These are phyloP conservation scores for Acrobeloides nanus DNA, from an alignment of 2,888 invertebrate species.

Conservation along the genomic window DNA sequence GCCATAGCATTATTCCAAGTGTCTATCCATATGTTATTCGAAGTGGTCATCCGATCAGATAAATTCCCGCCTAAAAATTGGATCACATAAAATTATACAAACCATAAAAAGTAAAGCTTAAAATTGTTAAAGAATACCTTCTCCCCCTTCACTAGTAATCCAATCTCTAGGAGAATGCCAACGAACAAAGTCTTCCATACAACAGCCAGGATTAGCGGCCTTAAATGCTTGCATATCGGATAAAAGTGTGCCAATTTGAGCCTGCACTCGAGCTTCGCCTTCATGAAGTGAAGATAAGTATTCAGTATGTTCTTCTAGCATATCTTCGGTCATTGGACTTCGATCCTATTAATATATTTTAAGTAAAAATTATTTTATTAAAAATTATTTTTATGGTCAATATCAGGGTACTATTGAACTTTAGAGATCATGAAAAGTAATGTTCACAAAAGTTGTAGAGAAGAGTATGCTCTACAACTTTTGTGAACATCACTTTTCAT, in stretches of 20 bases:
- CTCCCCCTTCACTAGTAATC: slow-evolving; percentile 61
- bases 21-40: slow-evolving; percentile 84
- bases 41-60: slow-evolving; percentile 65
- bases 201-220: slow-evolving; percentile 85
- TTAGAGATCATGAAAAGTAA: no score
- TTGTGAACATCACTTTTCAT: no score
- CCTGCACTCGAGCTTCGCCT: slow-evolving; percentile 75
- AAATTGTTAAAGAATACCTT: slow-evolving; percentile 2
- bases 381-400: background rate
- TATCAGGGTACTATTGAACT: background rate
- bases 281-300: slow-evolving; percentile 79
- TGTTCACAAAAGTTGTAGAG: no score
- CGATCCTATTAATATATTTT: slow-evolving; percentile 68
- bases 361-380: background rate
- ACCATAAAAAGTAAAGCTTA: background rate
- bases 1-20: slow-evolving; percentile 83
- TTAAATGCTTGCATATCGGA: slow-evolving; percentile 99
- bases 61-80: slow-evolving; percentile 16
- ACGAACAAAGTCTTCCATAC: slow-evolving; percentile 86
- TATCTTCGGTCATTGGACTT: slow-evolving; percentile 93
- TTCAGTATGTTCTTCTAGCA: slow-evolving; percentile 84
- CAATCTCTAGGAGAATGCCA: slow-evolving; percentile 98
- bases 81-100: background rate
- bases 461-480: no score
- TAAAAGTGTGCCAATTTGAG: slow-evolving; percentile 87